Evolutionary conservation across 2,888 invertebrate species (phyloP).

Genomic region (Tridacna crocea): DNA sequence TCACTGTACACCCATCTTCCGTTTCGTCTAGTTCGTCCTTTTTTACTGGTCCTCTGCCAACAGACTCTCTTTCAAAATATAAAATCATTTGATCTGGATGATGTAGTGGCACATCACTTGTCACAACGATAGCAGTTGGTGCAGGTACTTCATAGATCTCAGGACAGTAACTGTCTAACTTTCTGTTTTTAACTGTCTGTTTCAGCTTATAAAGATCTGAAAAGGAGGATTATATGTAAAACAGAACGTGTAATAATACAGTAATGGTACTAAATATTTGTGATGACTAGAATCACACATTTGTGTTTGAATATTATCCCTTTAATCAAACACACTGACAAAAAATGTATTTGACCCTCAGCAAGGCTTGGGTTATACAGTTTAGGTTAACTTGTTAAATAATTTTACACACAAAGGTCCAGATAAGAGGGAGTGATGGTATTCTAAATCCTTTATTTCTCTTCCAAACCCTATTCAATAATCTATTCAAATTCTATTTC

Average conservation of each 20-base stretch:
- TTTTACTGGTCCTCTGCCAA: slow-evolving; percentile 57
- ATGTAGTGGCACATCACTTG: slow-evolving; percentile 45
- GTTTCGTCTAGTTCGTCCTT: slow-evolving; percentile 47
- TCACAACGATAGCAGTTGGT: slow-evolving; percentile 47
- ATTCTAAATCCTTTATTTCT: too few relatives aligned
- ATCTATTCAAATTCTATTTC: too few relatives aligned
- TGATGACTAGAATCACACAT: too few relatives aligned
- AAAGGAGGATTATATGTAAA: neutral
- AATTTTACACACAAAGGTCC: too few relatives aligned
- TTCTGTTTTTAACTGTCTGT: slow-evolving; percentile 41
- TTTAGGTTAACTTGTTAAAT: too few relatives aligned
- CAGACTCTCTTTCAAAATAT: slow-evolving; percentile 53
- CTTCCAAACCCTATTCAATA: too few relatives aligned
- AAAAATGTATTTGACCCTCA: too few relatives aligned
- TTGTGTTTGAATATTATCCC: too few relatives aligned
- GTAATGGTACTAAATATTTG: too few relatives aligned
- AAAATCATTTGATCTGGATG: slow-evolving; percentile 45
- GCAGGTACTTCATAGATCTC: slow-evolving; percentile 47
- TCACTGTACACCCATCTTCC: slow-evolving; percentile 53
- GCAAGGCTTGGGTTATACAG: too few relatives aligned
- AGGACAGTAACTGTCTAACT: slow-evolving; percentile 45
- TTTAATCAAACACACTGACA: too few relatives aligned
- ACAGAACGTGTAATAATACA: neutral
- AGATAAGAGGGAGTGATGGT: too few relatives aligned
- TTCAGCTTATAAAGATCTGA: slow-evolving; percentile 37